Percentiles rank a stretch among this genome's conserved stretches.
phyloP scores from a whole-genome alignment of 2,888 invertebrate genomes.

The Xanthorhoe spadicearia region DNA sequence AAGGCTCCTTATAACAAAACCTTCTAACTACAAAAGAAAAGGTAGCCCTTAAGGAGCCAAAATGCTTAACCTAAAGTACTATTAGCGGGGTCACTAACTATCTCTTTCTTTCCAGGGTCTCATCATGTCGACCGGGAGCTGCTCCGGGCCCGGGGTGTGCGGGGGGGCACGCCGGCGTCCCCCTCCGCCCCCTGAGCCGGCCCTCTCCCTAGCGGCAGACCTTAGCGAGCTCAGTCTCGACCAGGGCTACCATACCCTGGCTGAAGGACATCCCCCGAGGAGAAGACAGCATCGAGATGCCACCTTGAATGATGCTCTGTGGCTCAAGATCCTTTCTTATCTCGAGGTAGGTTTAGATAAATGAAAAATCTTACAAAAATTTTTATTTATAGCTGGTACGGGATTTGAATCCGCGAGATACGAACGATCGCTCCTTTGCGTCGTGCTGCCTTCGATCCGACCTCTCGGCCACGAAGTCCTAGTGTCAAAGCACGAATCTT shows the following conservation, averaged over 20 bases:
- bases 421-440: no score
- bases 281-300: conserved; percentile 65
- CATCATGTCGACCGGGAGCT: conserved; percentile 75
- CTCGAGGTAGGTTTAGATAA: conserved; percentile 68
- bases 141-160: conserved; percentile 74
- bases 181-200: conserved; percentile 78
- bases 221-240: conserved; percentile 87
- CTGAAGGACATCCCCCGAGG: conserved; percentile 86
- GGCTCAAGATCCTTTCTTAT: conserved; percentile 74
- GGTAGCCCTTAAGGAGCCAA: no score
- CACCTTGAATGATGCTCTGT: conserved; percentile 72
- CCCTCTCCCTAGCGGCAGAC: conserved; percentile 75
- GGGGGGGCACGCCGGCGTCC: conserved; percentile 75
- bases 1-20: no score
- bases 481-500: no score
- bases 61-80: no score
- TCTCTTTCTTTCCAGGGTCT: conserved; percentile 56
- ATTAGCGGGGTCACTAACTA: not conserved
- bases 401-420: no score
- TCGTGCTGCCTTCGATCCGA: no score
- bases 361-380: no score
- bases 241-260: conserved; percentile 92
- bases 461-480: no score
- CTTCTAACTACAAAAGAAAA: no score
- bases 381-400: no score